phyloP scores from a whole-genome alignment of 1,140 invertebrate genomes.

The Apis laboriosa region DNA sequence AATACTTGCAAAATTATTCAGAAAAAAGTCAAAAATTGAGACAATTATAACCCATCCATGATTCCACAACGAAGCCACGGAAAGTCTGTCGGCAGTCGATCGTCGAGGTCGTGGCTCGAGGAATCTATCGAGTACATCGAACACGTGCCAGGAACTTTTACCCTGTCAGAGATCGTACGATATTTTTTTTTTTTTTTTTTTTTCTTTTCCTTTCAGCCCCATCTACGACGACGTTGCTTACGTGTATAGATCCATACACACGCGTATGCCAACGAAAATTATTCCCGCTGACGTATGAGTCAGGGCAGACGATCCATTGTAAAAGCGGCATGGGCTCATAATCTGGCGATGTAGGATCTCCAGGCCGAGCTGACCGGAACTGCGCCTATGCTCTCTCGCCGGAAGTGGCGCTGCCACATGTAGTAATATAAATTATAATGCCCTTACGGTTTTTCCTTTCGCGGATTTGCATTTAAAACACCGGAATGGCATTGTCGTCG shows the following conservation, averaged over 20 bases:
- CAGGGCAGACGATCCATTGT: conserved; percentile 78
- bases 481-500: conserved; percentile 72
- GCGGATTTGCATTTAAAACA: conserved; percentile 79
- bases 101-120: neutral
- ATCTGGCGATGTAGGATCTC: conserved; percentile 80
- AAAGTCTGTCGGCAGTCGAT: conserved; percentile 5
- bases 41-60: neutral
- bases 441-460: conserved; percentile 79
- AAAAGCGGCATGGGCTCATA: conserved; percentile 77
- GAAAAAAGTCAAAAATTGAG: too few species aligned
- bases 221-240: neutral
- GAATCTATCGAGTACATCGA: neutral
- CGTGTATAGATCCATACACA: neutral
- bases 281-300: conserved; percentile 76
- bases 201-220: neutral
- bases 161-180: conserved; percentile 9
- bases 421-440: conserved; percentile 81
- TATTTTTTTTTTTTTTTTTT: neutral
- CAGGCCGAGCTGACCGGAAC: conserved; percentile 78
- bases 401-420: conserved; percentile 80
- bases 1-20: too few species aligned
- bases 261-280: conserved; percentile 63
- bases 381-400: conserved; percentile 79
- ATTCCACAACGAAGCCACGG: neutral
- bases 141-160: conserved; percentile 33